These are phyloP conservation scores for Lasioglossum marginatum DNA, from an alignment of 2,888 invertebrate genomes.

Conservation along the genomic window DNA sequence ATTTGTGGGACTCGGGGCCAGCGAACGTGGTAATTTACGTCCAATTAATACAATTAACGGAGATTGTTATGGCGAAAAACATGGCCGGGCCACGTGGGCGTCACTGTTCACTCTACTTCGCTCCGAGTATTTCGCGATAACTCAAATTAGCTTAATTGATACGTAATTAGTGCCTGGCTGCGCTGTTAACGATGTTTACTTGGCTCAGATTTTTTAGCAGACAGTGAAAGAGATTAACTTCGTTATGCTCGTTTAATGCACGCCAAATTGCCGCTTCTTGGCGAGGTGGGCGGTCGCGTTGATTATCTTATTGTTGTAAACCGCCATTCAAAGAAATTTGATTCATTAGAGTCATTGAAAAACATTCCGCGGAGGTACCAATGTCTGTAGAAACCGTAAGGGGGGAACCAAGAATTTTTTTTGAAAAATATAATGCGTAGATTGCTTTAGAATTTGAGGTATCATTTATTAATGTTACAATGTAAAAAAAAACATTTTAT, in stretches of 20 bases:
- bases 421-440: too few relatives aligned
- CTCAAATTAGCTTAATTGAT: slow-evolving; percentile 29
- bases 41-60: slow-evolving; percentile 45
- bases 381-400: too few relatives aligned
- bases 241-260: slow-evolving; percentile 5
- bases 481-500: too few relatives aligned
- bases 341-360: neutral
- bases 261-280: neutral
- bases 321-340: neutral
- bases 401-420: too few relatives aligned
- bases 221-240: neutral
- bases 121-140: slow-evolving; percentile 4
- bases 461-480: too few relatives aligned
- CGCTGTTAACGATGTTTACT: neutral
- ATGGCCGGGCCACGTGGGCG: neutral
- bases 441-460: too few relatives aligned
- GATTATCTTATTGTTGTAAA: neutral
- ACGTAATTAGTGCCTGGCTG: slow-evolving; percentile 7
- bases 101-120: neutral
- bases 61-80: slow-evolving; percentile 36
- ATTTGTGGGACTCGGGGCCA: slow-evolving; percentile 12
- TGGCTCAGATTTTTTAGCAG: neutral
- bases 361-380: neutral
- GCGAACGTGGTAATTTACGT: slow-evolving; percentile 34
- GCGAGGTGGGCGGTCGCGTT: neutral